Evolutionary conservation across 2,888 invertebrate genomes (phyloP), one percentile per base, ranked within the genome.

Genomic region (Drosophila parthenogenetica): DNA sequence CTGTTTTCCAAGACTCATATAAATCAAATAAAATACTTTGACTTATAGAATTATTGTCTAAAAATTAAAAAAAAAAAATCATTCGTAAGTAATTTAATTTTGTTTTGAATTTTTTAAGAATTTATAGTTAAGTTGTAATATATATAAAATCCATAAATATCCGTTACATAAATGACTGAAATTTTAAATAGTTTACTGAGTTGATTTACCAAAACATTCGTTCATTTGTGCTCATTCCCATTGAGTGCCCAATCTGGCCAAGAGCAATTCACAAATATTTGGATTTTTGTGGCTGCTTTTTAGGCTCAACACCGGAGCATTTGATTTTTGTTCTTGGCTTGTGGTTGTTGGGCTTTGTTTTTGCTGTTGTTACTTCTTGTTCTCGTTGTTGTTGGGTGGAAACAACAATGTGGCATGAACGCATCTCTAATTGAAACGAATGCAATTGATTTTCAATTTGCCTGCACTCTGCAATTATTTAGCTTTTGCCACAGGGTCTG

Each of bases 381-480:
- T 61, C 69, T 60, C 48, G 60, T 61, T 16, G 19, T 13, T 13
- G 8, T 45, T 7, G 25, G 11, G 22, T 19, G 43, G 43, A 19
- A 43, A n/a, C 22, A 45, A 45, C 3, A 73, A 69, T 77, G 64
- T 71, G 43, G 35, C 42, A 50, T 58, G 42, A 29, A 63, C 61
- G 75, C 69, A 65, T 67, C 60, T 64, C 71, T 81, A 82, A 85
- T 86, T 86, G 81, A 76, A 78, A 73, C 65, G 68, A 70, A 71
- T 80, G 74, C 79, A 80, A 75, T 80, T 84, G 81, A 79, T 85
- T 81, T 83, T 71, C 35, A 62, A 51, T 74, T 67, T 32, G 57
- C 58, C 54, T 19, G 13, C 43, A 4, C 60, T 63, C 61, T 60
- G 48, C 39, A 82, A 73, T 73, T 73, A 70, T 69, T 70, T 58